Conservation (phyloP, 2,797 vertebrate genomes). For the Sebastes nivosus region DNA sequence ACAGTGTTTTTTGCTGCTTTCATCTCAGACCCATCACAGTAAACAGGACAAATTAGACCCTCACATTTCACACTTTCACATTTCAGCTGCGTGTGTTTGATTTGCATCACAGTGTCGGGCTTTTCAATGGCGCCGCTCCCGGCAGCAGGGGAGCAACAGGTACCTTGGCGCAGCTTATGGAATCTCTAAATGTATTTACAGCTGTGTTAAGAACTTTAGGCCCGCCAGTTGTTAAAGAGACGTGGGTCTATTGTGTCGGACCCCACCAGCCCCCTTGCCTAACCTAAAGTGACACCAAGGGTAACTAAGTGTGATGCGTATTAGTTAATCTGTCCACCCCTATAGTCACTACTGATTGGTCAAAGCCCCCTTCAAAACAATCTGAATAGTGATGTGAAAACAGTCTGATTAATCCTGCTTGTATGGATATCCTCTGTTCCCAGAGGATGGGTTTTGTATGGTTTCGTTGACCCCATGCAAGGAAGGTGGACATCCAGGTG, state of each 20-base stretch:
- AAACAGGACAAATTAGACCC: slow-evolving; percentile 53
- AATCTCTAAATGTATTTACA: slow-evolving; percentile 32
- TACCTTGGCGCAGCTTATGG: slow-evolving; percentile 32
- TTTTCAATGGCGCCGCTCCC: slow-evolving; percentile 1
- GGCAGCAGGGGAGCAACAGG: background rate
- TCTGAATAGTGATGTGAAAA: too few species aligned
- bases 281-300: too few species aligned
- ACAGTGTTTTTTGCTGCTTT: slow-evolving; percentile 31
- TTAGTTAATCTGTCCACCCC: too few species aligned
- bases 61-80: slow-evolving; percentile 38
- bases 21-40: slow-evolving; percentile 23
- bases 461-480: background rate
- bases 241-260: background rate
- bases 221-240: background rate
- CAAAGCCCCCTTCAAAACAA: background rate
- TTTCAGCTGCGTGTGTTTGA: slow-evolving; percentile 40
- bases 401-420: background rate
- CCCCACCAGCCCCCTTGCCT: background rate
- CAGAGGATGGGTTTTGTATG: background rate
- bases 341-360: too few species aligned
- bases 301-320: too few species aligned
- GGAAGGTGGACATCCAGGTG: background rate
- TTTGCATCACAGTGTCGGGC: slow-evolving; percentile 11
- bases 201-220: slow-evolving; percentile 19
- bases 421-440: background rate